Evolutionary conservation across 2,113 vertebrate species (phyloP).

Genomic region (Coregonus clupeaformis): DNA sequence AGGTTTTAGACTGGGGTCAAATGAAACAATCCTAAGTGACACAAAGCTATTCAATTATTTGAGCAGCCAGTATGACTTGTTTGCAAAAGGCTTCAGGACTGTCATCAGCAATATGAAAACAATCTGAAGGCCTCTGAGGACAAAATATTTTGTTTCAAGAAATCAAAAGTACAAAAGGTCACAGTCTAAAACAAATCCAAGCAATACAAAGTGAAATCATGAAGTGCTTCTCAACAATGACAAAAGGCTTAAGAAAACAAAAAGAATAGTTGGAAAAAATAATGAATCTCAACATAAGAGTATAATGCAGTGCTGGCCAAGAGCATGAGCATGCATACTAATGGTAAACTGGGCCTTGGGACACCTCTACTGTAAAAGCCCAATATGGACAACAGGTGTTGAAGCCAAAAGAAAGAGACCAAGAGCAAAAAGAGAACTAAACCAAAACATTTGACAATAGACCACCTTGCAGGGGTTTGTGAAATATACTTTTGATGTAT

Average conservation of each 20-base stretch:
- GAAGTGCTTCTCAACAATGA: background rate
- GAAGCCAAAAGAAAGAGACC: background rate
- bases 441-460: background rate
- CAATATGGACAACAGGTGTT: slow-evolving; percentile 4
- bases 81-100: background rate
- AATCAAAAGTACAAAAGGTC: background rate
- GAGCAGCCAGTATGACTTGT: background rate
- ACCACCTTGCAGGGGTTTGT: background rate
- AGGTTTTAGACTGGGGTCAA: background rate
- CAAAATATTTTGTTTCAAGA: background rate
- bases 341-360: slow-evolving; percentile 2
- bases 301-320: background rate
- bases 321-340: too few relatives aligned
- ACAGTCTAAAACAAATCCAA: background rate
- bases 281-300: background rate
- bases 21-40: background rate
- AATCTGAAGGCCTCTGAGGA: background rate
- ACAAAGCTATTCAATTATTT: background rate
- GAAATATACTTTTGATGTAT: background rate
- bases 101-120: background rate
- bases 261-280: too few relatives aligned
- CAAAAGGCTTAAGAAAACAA: too few relatives aligned
- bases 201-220: background rate
- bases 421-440: background rate
- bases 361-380: slow-evolving; percentile 14